Base-by-base conservation (phyloP, 2,113 vertebrate genomes). In the Mesitornis unicolor region DNA sequence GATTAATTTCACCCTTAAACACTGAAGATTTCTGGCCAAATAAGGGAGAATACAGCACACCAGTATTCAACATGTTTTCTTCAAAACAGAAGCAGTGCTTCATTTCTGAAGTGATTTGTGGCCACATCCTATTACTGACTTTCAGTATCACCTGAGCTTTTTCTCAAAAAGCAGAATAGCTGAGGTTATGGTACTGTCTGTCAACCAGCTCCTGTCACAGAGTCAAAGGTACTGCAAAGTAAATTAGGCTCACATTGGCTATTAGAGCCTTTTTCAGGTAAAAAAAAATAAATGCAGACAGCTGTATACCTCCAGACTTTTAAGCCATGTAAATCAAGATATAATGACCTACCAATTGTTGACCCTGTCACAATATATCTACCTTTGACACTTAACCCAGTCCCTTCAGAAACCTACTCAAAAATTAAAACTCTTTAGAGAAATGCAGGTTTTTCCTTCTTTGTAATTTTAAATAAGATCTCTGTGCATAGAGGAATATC, bases 1-100 rank as follows among this genome's bases (percentile, higher is more conserved):
- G 60, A 85, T 86, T 64, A 87, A 71, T 93, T 96, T 94, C 75
- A 80, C 51, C 22, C 47, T 78, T 85, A 82, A 96, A 90, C 40
- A 86, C 54, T 16, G 13, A 80, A 35, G 36, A 88, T 78, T 86
- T 94, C 68, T 93, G 51, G 56, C 43, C 60, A 84, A 86, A 84
- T 48, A 63, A 80, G 36, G 26, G n/a, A 74, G 29, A 90, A 48
- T 25, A 18, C n/a, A 61, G 13, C 33, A 56, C 45, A 51, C 13
- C 59, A 81, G 28, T 13, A 84, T 33, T 67, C 68, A 74, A 68
- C 7, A 4, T 17, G 26, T 77, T 92, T 86, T 45, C 59, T 29
- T 80, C 79, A 53, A 67, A 89, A 81, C 26, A 56, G 24, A 87
- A 59, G 28, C 26, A 36, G 13, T 28, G 26, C 26, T 86, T 91